phyloP scores from a whole-genome alignment of 2,797 vertebrate genomes.

The Trachops cirrhosus region DNA sequence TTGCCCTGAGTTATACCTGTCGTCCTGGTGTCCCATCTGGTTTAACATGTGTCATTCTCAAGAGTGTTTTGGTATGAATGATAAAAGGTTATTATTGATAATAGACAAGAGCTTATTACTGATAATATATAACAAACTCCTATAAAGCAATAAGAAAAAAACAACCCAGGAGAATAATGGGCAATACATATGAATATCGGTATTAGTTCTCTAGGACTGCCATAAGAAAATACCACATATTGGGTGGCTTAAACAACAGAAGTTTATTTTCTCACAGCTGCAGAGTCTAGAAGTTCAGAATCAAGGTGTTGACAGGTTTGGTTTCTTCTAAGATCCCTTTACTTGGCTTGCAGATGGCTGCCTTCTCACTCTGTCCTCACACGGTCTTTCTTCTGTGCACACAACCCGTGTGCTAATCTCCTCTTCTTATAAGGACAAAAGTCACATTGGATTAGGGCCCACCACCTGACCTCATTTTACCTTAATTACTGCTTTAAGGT shows the following conservation, averaged over 20 bases:
- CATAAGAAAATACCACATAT: neutral
- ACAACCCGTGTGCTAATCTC: neutral
- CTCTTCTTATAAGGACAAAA: neutral
- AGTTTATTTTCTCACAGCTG: neutral
- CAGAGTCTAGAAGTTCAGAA: neutral
- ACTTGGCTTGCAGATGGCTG: neutral
- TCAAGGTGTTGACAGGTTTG: neutral
- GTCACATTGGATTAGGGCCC: neutral
- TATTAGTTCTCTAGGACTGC: neutral
- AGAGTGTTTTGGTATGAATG: neutral
- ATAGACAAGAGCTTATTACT: neutral
- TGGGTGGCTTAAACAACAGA: neutral
- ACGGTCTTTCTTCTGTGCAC: neutral
- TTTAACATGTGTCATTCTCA: slow-evolving; percentile 1
- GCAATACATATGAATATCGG: neutral
- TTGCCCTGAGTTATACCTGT: neutral
- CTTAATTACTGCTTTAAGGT: neutral
- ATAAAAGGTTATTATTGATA: neutral
- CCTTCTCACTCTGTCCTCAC: neutral
- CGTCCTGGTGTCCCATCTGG: neutral
- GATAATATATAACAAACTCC: neutral
- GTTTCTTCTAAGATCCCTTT: neutral
- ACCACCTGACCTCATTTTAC: neutral
- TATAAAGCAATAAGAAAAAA: neutral
- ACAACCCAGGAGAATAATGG: neutral